A percentile compares a stretch with the other conserved stretches of the same genome.
Conservation (phyloP, 1,140 invertebrate genomes). For the Drosophila pallidifrons region DNA sequence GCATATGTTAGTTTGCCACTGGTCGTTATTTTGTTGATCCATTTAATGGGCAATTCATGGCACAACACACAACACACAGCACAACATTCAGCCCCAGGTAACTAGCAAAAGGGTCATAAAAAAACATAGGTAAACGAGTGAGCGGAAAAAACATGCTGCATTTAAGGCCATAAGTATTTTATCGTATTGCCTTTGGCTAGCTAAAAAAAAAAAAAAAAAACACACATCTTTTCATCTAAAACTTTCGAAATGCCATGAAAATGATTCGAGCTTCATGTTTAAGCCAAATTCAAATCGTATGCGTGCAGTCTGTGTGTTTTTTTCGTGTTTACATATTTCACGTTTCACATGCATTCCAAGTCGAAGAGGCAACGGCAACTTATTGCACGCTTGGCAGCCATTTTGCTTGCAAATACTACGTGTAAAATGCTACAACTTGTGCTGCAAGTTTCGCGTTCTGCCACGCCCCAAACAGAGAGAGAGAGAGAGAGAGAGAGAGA, state of each 20-base stretch:
- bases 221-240: slow-evolving; percentile 31
- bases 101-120: slow-evolving; percentile 14
- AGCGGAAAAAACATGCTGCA: background rate
- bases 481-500: background rate
- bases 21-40: slow-evolving; percentile 6
- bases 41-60: slow-evolving; percentile 15
- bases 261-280: slow-evolving; percentile 46
- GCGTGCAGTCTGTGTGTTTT: slow-evolving; percentile 17
- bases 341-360: slow-evolving; percentile 33
- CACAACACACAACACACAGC: background rate
- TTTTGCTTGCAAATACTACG: slow-evolving; percentile 58
- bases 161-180: slow-evolving; percentile 6
- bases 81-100: background rate
- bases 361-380: slow-evolving; percentile 30
- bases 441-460: slow-evolving; percentile 30
- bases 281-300: slow-evolving; percentile 41
- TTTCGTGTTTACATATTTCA: slow-evolving; percentile 36
- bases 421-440: slow-evolving; percentile 53
- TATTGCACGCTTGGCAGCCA: slow-evolving; percentile 55
- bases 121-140: background rate
- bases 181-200: slow-evolving; percentile 8
- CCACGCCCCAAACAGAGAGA: slow-evolving; percentile 14
- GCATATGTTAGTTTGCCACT: slow-evolving; percentile 14
- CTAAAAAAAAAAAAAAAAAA: background rate
- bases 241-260: slow-evolving; percentile 59